Percentiles rank a stretch among this genome's conserved stretches.
Conservation (phyloP, 2,113 vertebrate species). For the Helogale parvula region DNA sequence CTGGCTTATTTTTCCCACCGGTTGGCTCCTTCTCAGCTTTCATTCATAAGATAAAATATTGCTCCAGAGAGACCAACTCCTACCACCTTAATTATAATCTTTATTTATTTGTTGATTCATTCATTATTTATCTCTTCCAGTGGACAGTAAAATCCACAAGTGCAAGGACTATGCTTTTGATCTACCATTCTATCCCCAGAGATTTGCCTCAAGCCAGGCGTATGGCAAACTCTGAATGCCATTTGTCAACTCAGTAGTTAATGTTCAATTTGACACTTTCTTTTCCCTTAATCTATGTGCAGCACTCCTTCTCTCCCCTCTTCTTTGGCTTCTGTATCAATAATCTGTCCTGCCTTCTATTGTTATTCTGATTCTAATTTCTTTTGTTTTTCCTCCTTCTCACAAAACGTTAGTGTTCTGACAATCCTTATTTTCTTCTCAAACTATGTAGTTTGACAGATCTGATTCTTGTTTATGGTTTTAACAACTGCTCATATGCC, state of each 20-base stretch:
- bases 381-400: not conserved
- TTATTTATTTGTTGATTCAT: not conserved
- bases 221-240: not conserved
- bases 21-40: not conserved
- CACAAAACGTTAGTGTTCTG: not conserved
- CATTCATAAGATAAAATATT: not conserved
- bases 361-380: not conserved
- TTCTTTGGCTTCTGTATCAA: not conserved
- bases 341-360: not conserved
- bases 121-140: not conserved
- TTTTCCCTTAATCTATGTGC: not conserved
- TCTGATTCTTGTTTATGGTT: not conserved
- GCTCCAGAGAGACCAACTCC: not conserved
- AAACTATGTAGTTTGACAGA: not conserved
- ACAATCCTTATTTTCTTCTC: not conserved
- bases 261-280: not conserved
- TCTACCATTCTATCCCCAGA: not conserved
- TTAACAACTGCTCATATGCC: not conserved
- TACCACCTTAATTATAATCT: not conserved
- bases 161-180: not conserved
- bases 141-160: not conserved
- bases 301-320: not conserved
- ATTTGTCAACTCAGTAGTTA: not conserved
- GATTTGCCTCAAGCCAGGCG: not conserved
- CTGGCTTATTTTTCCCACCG: not conserved